Evolutionary conservation across 2,888 invertebrate genomes (phyloP).

Genomic region (Crossocerus cetratus): DNA sequence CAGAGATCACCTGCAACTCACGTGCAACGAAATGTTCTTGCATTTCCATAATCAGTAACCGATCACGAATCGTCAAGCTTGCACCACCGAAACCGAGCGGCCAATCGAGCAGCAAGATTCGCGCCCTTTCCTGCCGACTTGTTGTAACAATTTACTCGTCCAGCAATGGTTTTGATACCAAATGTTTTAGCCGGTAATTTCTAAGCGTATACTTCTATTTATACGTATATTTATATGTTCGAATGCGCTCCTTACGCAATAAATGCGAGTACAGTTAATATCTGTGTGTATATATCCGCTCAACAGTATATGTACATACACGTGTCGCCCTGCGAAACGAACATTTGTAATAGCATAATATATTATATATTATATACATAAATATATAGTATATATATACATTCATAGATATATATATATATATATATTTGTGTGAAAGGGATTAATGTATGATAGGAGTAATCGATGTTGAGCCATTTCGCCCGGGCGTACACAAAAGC

Average conservation of each 20-base stretch:
- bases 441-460: conserved; percentile 60
- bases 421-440: conserved; percentile 55
- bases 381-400: conserved; percentile 61
- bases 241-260: conserved; percentile 20
- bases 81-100: background rate
- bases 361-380: conserved; percentile 30
- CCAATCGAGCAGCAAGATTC: conserved; percentile 13
- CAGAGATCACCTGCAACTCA: too few relatives aligned
- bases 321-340: conserved; percentile 36
- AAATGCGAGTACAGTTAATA: conserved; percentile 22
- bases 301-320: conserved; percentile 48
- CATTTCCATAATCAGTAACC: too few relatives aligned
- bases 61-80: too few relatives aligned
- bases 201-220: conserved; percentile 62
- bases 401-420: conserved; percentile 49
- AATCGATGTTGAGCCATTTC: conserved; percentile 64
- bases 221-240: conserved; percentile 47
- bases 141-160: conserved; percentile 48
- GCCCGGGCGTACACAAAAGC: conserved; percentile 35
- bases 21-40: too few relatives aligned
- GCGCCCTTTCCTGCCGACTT: conserved; percentile 43
- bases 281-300: conserved; percentile 41
- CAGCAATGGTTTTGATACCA: conserved; percentile 72
- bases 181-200: conserved; percentile 66
- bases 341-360: conserved; percentile 62